Base-by-base conservation (phyloP, 2,888 invertebrate species). In the Melanotus villosus region DNA sequence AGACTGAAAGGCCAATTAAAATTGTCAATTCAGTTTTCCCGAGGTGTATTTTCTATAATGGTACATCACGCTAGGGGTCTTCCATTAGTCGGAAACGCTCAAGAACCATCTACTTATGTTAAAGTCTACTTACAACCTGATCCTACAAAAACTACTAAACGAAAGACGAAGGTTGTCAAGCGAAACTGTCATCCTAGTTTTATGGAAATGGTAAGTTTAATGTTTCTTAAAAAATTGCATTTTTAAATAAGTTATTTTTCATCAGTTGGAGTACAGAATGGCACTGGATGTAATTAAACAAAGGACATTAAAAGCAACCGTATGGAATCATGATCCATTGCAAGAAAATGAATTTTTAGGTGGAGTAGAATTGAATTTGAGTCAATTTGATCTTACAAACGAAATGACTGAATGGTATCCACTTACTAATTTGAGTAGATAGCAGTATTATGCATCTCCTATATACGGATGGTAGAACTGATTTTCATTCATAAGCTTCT, bases 321-420 rank as follows among this genome's bases (percentile, higher is more conserved):
- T 98, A 7, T 98, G 97, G 98, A 93, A 95, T 82, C 95, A 97
- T 84, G 97, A 97, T 83, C 91, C 95, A 0, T 85, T 98, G 41
- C 97, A 97, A 83, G 97, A 97, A 84, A 98, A 98, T 85, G 95
- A 96, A 85, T 95, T 97, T 83, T 87, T 98, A 7, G 98, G 98
- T 21, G 97, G 97, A n/a, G 93, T 95, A 65, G 91, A 93, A 75
- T 89, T 98, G 76, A 91, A 92, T 1, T 87, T 98, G 10, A 87
- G 87, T 68, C 88, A 92, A 34, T 84, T 95, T 71, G 91, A 94
- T 79, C 86, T 97, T 70, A 88, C 90, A 1, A 89, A 90, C 74
- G 96, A 97, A 84, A 91, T 91, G 0, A 90, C 92, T 1, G 92
- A 93, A 73, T 98, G 98, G 96, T 96, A 95, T 84, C 91, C 93